Conservation (phyloP, 1,140 invertebrate genomes). For the Scaptomyza pallida region DNA sequence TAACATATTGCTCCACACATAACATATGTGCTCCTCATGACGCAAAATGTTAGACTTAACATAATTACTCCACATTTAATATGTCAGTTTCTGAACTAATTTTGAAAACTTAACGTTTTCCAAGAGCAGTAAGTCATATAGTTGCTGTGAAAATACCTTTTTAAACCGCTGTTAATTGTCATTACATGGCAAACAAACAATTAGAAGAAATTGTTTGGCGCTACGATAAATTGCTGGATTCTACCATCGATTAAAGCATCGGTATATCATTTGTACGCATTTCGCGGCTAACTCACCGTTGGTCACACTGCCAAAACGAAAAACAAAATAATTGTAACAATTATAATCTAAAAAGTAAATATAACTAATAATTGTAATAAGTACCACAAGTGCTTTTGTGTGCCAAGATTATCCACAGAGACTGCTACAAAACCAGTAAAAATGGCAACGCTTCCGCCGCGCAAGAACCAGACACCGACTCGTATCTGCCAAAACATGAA, state of each 20-base stretch:
- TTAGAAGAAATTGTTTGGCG: too few relatives aligned
- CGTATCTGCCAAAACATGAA: conserved; percentile 88
- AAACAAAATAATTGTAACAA: conserved; percentile 31
- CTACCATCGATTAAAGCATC: background rate
- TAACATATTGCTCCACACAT: conserved; percentile 1
- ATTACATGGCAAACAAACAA: too few relatives aligned
- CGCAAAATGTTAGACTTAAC: conserved; percentile 17
- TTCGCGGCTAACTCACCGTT: background rate
- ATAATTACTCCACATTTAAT: background rate
- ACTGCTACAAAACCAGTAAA: conserved; percentile 21
- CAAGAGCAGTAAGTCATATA: too few relatives aligned
- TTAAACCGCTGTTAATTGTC: too few relatives aligned
- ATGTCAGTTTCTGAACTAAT: background rate
- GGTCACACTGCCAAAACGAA: conserved; percentile 42
- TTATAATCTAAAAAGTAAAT: conserved; percentile 9
- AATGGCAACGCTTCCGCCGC: conserved; percentile 89
- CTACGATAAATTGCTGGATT: background rate
- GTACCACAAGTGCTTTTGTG: background rate
- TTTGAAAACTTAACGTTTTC: background rate
- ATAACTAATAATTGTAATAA: background rate
- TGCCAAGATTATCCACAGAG: background rate
- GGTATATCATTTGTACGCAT: background rate
- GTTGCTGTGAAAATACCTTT: too few relatives aligned
- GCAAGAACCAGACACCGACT: conserved; percentile 88
- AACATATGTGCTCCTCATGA: background rate